phyloP scores from a whole-genome alignment of 2,113 vertebrate species.

The Oriolus oriolus region DNA sequence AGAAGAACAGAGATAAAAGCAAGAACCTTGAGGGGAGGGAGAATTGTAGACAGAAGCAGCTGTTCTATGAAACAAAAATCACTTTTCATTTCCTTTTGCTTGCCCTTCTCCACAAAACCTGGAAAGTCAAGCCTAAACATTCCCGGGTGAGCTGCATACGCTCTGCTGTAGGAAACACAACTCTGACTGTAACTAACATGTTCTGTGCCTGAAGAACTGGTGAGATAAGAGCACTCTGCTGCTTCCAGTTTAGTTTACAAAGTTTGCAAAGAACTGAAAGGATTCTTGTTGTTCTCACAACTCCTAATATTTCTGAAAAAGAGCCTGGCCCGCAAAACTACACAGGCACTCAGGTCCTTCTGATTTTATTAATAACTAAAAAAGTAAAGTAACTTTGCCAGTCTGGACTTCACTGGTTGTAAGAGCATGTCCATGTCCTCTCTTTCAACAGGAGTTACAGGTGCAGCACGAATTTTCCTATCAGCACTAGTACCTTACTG shows the following conservation, averaged over 20 bases:
- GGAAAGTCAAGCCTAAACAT: background rate
- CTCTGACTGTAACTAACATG: background rate
- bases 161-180: background rate
- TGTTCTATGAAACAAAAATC: conserved; percentile 14
- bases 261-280: background rate
- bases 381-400: background rate
- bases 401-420: background rate
- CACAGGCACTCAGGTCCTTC: background rate
- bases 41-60: conserved; percentile 19
- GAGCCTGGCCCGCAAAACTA: background rate
- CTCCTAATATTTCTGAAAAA: background rate
- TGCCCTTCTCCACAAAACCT: background rate
- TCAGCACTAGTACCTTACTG: background rate
- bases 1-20: conserved; percentile 25
- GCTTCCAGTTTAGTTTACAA: background rate
- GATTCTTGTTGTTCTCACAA: background rate
- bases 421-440: background rate
- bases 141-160: background rate
- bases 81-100: conserved; percentile 37
- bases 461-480: background rate
- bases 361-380: background rate
- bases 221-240: background rate
- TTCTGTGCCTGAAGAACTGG: background rate
- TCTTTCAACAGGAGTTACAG: background rate
- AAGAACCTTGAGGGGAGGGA: background rate